Conservation (phyloP, 1,140 invertebrate genomes). For the Anastatus disparis region DNA sequence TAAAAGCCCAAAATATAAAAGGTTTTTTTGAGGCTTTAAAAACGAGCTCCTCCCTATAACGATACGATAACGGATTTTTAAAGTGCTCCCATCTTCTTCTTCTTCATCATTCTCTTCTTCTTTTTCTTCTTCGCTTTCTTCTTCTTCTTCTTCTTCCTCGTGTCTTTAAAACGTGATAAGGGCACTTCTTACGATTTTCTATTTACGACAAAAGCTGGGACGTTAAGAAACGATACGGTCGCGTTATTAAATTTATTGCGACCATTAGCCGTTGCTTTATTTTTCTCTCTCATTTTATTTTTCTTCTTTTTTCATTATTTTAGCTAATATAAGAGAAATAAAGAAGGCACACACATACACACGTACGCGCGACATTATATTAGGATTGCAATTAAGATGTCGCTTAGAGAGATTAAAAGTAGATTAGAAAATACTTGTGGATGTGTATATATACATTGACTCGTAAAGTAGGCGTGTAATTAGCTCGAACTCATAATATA, state of each 20-base stretch:
- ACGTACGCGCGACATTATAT: not conserved
- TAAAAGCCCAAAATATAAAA: constrained; percentile 13
- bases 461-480: too few relatives aligned
- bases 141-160: too few relatives aligned
- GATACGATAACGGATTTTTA: constrained; percentile 17
- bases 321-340: too few relatives aligned
- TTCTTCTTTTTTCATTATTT: too few relatives aligned
- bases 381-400: constrained; percentile 17
- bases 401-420: not conserved
- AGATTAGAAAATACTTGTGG: too few relatives aligned
- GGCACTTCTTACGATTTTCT: not conserved
- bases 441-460: too few relatives aligned
- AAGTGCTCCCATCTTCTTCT: not conserved
- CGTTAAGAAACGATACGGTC: not conserved
- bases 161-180: constrained; percentile 27
- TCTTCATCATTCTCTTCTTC: too few relatives aligned
- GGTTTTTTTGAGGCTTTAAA: constrained; percentile 4
- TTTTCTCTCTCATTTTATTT: too few relatives aligned
- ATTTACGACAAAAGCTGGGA: not conserved
- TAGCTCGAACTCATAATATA: too few relatives aligned
- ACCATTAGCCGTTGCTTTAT: too few relatives aligned
- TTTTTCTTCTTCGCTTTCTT: too few relatives aligned
- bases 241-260: constrained; percentile 20
- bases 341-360: too few relatives aligned
- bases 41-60: not conserved